A percentile compares a stretch with the other conserved stretches of the same genome.
Evolutionary conservation across 2,888 invertebrate species (phyloP).

Genomic region (Apodemia zela): DNA sequence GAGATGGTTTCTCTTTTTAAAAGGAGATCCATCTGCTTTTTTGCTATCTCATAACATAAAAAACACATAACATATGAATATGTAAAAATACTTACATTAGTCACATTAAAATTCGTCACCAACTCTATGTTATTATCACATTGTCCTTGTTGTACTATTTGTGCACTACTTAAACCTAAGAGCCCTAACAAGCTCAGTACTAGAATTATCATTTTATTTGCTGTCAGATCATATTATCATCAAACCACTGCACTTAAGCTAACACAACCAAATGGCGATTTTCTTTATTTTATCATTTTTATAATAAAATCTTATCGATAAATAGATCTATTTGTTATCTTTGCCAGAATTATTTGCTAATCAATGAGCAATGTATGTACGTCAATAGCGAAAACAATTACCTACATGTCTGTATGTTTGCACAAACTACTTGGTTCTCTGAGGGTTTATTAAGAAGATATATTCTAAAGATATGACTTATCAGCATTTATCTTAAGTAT

Average conservation of each 20-base stretch:
- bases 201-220: constrained; percentile 45
- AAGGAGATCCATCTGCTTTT: too few species aligned
- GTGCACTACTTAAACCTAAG: constrained; percentile 46
- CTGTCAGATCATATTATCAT: constrained; percentile 52
- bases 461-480: too few species aligned
- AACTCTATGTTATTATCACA: constrained; percentile 45
- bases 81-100: constrained; percentile 41
- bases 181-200: constrained; percentile 47
- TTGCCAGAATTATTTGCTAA: constrained; percentile 28
- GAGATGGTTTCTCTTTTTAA: too few species aligned
- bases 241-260: constrained; percentile 42
- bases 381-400: constrained; percentile 14
- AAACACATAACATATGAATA: not conserved
- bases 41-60: too few species aligned
- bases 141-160: constrained; percentile 52
- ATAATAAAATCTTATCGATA: constrained; percentile 36
- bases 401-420: not conserved
- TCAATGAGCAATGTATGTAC: constrained; percentile 17
- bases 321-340: constrained; percentile 18
- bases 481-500: too few species aligned
- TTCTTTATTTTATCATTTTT: constrained; percentile 39
- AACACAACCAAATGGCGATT: constrained; percentile 45
- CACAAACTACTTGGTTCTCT: too few species aligned
- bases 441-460: too few species aligned
- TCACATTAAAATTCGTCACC: constrained; percentile 39